Evolutionary conservation across 2,113 vertebrate genomes (phyloP).

Genomic region (Phocoena phocoena): DNA sequence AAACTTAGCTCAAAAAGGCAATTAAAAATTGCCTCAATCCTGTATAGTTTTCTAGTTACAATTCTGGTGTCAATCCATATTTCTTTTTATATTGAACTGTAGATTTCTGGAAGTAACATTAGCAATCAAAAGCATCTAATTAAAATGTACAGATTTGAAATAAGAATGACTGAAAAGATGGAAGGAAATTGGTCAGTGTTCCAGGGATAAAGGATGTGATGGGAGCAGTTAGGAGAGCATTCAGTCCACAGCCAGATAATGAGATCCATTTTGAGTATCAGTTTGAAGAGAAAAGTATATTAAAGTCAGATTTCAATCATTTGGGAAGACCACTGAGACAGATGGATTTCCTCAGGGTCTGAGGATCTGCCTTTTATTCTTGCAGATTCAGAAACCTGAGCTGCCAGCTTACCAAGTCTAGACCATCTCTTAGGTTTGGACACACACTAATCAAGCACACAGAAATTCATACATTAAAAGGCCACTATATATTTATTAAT

Average conservation of each 20-base stretch:
- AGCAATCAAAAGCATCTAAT: background rate
- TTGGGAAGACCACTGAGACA: background rate
- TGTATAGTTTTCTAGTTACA: background rate
- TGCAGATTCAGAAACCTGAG: background rate
- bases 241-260: background rate
- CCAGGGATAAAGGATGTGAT: background rate
- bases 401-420: background rate
- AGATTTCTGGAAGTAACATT: slow-evolving; percentile 7
- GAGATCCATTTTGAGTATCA: background rate
- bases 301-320: background rate
- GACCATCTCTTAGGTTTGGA: background rate
- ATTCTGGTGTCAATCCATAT: background rate
- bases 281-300: background rate
- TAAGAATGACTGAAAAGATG: background rate
- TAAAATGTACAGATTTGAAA: background rate
- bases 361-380: background rate
- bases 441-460: background rate
- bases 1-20: background rate
- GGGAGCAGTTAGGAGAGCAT: background rate
- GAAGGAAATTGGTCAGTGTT: background rate
- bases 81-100: background rate
- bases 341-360: background rate
- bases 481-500: background rate
- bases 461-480: slow-evolving; percentile 10
- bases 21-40: background rate